Evolutionary conservation across 1,140 invertebrate species (phyloP), one percentile per base, ranked within the genome.

Genomic region (Episyrphus balteatus): DNA sequence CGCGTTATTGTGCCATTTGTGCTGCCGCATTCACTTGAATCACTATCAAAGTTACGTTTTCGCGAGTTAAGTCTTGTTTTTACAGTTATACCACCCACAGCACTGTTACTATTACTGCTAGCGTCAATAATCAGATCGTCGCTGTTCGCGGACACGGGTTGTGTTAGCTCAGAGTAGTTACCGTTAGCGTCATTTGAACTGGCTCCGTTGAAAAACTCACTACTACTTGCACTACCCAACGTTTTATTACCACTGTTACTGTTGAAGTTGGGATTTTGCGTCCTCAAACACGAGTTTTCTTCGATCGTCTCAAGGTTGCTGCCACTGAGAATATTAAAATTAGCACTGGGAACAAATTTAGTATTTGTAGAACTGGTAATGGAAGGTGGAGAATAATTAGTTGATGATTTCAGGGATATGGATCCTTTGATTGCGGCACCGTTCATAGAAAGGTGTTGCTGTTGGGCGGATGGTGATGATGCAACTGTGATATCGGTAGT

Each of bases 21-120:
- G 54, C 44, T 13, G 60, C 44, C 14, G 32, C 38, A 3, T 51
- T 51, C 46, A 51, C 36, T 34, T 43, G 48, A 45, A 8, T 49
- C 21, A 8, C 44, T 21, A 34, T 66, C 63, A 38, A 61, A 66
- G 40, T 66, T 66, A 3, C 63, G 55, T 51, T 66, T 66, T 8
- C 63, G 57, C 11, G 61, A 52, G 31, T 61, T 49, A 15, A 61
- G 46, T 18, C 56, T 48, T 8, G 44, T 34, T 46, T 34, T 49
- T 0, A 40, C 51, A 48, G 48, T 62, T 39, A 54, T 54, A 26
- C 53, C 14, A 12, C 14, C 14, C 12, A n/a, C 10, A 12, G 12
- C 55, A 12, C 36, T 31, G 49, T 51, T 53, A 34, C 51, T 50
- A 53, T 56, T 59, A 38, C 43, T 55, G 15, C 34, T 42, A n/a